Evolutionary conservation across 2,888 invertebrate species (phyloP), one percentile per base, ranked within the genome.

Genomic region (Mesorhabditis belari): DNA sequence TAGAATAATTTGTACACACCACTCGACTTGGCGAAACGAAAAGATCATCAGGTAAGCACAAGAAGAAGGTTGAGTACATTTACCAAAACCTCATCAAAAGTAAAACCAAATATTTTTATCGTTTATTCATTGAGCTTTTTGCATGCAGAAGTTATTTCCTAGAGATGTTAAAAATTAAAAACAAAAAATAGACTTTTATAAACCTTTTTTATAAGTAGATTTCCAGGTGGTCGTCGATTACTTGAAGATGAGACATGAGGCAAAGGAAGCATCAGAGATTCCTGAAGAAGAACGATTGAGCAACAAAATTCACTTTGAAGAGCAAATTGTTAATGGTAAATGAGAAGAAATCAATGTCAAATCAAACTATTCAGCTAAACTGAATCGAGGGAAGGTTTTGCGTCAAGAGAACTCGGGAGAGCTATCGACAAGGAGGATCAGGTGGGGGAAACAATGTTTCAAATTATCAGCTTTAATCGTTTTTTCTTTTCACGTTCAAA

Each of bases 1-100:
- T 58, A 75, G 73, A 57, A 71, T n/a, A 60, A 69, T 55, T 35
- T 76, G 5, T 64, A 63, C 52, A 79, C 78, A 9, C 75, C 78
- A 5, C 65, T 77, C 17, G 78, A 78, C 57, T 29, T 78, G 23
- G 79, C 79, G 0, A 66, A 61, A 29, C 57, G 62, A 27, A 69
- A 77, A 49, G 55, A 67, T 2, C 74, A 78, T 49, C 61, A 70
- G 9, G 61, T 54, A 17, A 5, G 21, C 6, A 17, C 35, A 17
- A 35, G 35, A 35, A n/a, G n/a, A n/a, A n/a, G n/a, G n/a, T n/a
- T n/a, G n/a, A n/a, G n/a, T n/a, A n/a, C n/a, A n/a, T n/a, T n/a
- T n/a, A n/a, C n/a, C n/a, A n/a, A n/a, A n/a, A n/a, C n/a, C n/a
- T n/a, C n/a, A n/a, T n/a, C n/a, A n/a, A n/a, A n/a, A n/a, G n/a